Evolutionary conservation across 2,113 vertebrate genomes (phyloP).

Genomic region (Danionella cerebrum): DNA sequence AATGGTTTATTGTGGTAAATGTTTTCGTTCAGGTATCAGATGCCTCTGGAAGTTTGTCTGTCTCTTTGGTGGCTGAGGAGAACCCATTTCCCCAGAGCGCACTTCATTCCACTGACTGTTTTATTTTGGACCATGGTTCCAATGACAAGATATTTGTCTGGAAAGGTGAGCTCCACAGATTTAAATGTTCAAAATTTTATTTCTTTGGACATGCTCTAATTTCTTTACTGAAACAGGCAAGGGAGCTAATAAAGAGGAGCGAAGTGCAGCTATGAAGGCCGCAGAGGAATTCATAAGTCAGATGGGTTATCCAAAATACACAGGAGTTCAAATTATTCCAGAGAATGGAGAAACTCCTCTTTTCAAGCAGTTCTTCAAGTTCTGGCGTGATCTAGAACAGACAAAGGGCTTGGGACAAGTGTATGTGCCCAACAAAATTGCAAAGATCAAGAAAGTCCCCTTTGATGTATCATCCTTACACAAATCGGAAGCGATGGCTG

Average conservation of each 20-base stretch:
- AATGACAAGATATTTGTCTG: slow-evolving; percentile 93
- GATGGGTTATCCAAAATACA: slow-evolving; percentile 74
- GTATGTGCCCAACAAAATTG: slow-evolving; percentile 73
- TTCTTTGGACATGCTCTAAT: neutral
- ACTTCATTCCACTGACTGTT: slow-evolving; percentile 85
- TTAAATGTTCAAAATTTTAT: neutral
- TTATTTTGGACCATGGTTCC: slow-evolving; percentile 89
- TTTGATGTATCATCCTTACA: slow-evolving; percentile 76
- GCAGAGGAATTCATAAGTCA: slow-evolving; percentile 75
- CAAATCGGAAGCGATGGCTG: slow-evolving; percentile 76
- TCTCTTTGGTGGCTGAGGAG: slow-evolving; percentile 85
- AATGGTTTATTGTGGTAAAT: neutral
- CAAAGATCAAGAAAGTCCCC: slow-evolving; percentile 76
- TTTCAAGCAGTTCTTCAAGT: slow-evolving; percentile 89
- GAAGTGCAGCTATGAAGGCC: slow-evolving; percentile 71
- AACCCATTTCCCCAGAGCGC: slow-evolving; percentile 89
- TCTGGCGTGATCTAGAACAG: slow-evolving; percentile 77
- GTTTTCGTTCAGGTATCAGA: slow-evolving; percentile 78
- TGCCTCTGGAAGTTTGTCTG: slow-evolving; percentile 71
- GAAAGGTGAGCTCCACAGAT: slow-evolving; percentile 74
- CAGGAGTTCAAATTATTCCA: slow-evolving; percentile 81
- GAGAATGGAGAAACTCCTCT: slow-evolving; percentile 79
- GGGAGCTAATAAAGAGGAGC: slow-evolving; percentile 72
- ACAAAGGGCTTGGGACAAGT: slow-evolving; percentile 68
- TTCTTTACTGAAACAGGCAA: slow-evolving; percentile 57